Percentiles rank a stretch among this genome's conserved stretches.
These are phyloP conservation scores for Eretmochelys imbricata DNA, from an alignment of 2,113 vertebrate genomes.

Conservation along the genomic window DNA sequence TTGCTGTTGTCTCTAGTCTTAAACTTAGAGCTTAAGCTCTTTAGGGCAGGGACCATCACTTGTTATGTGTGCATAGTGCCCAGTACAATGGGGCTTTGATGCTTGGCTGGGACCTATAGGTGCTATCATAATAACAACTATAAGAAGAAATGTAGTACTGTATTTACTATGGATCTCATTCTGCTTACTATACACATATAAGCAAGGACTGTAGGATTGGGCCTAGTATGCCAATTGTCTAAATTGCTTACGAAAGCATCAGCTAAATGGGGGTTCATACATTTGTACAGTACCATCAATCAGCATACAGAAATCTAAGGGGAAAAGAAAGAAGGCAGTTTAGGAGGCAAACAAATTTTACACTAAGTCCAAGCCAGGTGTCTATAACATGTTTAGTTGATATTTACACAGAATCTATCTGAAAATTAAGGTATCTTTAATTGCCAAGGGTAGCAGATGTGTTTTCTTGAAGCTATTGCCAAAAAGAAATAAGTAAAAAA, in stretches of 20 bases:
- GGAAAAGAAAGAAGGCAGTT: not conserved
- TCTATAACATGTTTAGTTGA: constrained; percentile 42
- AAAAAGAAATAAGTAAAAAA: constrained; percentile 49
- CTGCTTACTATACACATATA: not conserved
- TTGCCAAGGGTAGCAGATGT: constrained; percentile 65
- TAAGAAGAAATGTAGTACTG: not conserved
- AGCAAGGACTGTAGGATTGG: not conserved
- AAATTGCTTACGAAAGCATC: not conserved
- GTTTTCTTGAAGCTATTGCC: constrained; percentile 49
- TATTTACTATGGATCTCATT: not conserved
- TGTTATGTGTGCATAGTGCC: not conserved
- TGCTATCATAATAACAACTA: not conserved
- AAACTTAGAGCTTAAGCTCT: not conserved
- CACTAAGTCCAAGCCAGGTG: not conserved
- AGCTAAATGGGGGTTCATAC: rapidly evolving
- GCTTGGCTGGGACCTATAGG: not conserved
- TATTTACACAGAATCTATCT: constrained; percentile 55
- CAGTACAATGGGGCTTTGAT: not conserved
- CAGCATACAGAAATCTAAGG: not conserved
- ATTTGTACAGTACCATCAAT: not conserved
- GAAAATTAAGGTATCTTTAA: constrained; percentile 31
- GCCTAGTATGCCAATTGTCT: not conserved
- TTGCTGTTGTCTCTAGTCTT: not conserved
- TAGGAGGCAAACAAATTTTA: constrained; percentile 27
- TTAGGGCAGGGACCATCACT: not conserved